phyloP scores from a whole-genome alignment of 64 coral and sea anemone species.

The Actinia tenebrosa region DNA sequence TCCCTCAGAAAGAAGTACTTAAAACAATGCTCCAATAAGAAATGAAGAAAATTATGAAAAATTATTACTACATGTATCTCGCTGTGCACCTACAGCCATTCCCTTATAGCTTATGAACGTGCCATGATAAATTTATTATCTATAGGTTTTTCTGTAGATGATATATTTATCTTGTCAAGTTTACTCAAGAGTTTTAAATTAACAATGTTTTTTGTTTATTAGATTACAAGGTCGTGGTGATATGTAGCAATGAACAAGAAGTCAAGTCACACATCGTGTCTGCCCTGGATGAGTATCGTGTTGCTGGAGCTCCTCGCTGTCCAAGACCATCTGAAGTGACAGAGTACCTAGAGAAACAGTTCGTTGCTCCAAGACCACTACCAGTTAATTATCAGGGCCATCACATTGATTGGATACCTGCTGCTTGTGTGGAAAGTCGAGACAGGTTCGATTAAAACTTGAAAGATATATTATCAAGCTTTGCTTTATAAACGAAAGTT shows the following conservation, averaged over 20 bases:
- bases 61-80: no score
- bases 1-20: no score
- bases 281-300: conserved; percentile 64
- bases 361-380: conserved; percentile 9
- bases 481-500: not conserved
- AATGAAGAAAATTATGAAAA: no score
- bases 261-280: conserved; percentile 68
- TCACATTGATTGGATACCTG: conserved; percentile 37
- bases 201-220: not conserved
- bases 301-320: conserved; percentile 35
- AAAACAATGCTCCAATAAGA: no score
- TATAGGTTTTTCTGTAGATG: no score
- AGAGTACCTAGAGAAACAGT: conserved; percentile 31
- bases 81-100: no score
- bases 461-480: no score
- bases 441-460: not conserved
- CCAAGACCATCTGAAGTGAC: conserved; percentile 27
- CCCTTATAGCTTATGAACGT: no score
- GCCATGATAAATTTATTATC: no score
- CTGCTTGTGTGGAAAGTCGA: conserved; percentile 28
- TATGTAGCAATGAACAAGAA: conserved; percentile 82
- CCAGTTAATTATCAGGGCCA: not conserved
- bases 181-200: no score
- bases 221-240: conserved; percentile 54
- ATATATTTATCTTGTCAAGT: no score